Base-by-base conservation (phyloP, 2,888 invertebrate genomes). In the Netelia virgata region DNA sequence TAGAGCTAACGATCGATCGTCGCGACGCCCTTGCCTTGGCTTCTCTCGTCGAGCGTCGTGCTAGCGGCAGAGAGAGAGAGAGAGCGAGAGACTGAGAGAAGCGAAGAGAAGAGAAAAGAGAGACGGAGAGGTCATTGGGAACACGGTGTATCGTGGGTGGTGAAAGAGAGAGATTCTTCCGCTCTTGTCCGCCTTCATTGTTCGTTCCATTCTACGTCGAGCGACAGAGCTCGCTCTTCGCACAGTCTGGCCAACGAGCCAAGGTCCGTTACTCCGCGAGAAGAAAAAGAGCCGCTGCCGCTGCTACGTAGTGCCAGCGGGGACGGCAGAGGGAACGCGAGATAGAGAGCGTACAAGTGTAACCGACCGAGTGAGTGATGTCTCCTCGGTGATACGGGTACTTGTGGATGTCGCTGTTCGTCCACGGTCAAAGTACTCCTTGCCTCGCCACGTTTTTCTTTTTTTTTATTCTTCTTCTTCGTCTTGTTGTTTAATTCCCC, bases 11-110 rank as follows among this genome's bases (percentile, higher is more conserved):
- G 85, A 85, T 85, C 85, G 85, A 85, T 85, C 85, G 85, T 53
- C 84, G 82, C 82, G 82, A 79, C 85, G 85, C 85, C 85, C 85
- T 82, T 84, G 84, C 70, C 75, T 72, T 73, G 66, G 64, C 74
- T 81, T 80, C 80, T 55, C 68, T 76, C 66, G 76, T 57, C 16
- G 16, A 9, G 57, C 57, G 57, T 47, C 57, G 57, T 57, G 18
- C 53, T 11, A 53, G 74, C 41, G 55, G 66, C 57, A 23, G 28
- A 69, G 57, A 23, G 41, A 66, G 68, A 43, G 68, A 77, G 72
- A 76, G 55, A 66, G 81, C 69, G 55, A 43, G 61, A 61, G 69
- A 73, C 28, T 63, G 63, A 43, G 20, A 57, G 66, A 43, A 43
- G 55, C 3, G 14, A 23, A 57, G 57, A 57, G 53, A 55, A 16